These are phyloP conservation scores for Diloba caeruleocephala DNA, from an alignment of 2,888 invertebrate genomes.

Conservation along the genomic window DNA sequence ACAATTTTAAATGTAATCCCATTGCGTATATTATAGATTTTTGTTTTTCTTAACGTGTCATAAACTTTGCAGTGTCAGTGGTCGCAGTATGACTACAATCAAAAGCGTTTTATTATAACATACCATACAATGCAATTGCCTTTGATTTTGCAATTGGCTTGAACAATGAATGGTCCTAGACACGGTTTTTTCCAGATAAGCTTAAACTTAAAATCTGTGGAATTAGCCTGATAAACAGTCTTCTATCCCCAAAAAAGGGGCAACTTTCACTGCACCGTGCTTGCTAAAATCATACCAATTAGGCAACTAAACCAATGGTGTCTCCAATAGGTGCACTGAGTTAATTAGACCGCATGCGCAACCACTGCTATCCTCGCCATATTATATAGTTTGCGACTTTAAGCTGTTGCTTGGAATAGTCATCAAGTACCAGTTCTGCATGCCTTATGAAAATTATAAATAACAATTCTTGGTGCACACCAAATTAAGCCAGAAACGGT, in stretches of 20 bases:
- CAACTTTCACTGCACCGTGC: slow-evolving; percentile 9
- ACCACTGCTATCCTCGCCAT: slow-evolving; percentile 5
- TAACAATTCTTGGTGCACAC: slow-evolving; percentile 4
- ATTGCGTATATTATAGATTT: no score
- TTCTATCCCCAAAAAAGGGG: slow-evolving; percentile 12
- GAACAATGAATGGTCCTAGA: no score
- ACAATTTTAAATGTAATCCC: no score
- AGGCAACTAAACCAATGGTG: slow-evolving; percentile 9
- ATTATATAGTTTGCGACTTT: neutral
- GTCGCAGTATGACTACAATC: no score
- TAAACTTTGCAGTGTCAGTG: no score
- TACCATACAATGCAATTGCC: no score
- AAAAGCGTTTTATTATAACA: no score
- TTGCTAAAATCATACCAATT: slow-evolving; percentile 24
- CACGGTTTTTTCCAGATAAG: no score
- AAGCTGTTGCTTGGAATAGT: neutral
- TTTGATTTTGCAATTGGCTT: no score
- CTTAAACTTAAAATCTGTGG: no score
- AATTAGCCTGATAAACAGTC: no score
- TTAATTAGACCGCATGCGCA: slow-evolving; percentile 25
- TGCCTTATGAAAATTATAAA: neutral
- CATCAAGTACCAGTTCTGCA: neutral
- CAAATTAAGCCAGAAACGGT: slow-evolving; percentile 38
- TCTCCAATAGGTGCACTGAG: slow-evolving; percentile 13
- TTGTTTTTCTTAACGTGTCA: no score